A percentile compares a stretch with the other conserved stretches of the same genome.
These are phyloP conservation scores for Brachionichthys hirsutus DNA, from an alignment of 2,113 vertebrate species.

Conservation along the genomic window DNA sequence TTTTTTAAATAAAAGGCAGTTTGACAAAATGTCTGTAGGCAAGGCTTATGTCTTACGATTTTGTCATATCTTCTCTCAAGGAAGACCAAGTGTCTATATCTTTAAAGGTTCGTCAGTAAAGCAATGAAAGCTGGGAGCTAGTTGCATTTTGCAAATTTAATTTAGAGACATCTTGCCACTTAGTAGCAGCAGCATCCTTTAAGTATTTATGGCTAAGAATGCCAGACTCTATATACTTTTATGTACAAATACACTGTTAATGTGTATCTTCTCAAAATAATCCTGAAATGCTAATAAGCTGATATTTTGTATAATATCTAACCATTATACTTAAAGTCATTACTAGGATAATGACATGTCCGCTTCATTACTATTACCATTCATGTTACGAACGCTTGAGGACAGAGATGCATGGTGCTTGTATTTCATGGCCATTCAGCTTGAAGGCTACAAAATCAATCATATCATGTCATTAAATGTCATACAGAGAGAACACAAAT, in stretches of 20 bases:
- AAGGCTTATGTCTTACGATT: too few species aligned
- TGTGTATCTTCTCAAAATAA: neutral
- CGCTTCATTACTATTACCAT: neutral
- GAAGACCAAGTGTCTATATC: neutral
- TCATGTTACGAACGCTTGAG: neutral
- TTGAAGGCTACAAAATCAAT: neutral
- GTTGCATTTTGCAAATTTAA: neutral
- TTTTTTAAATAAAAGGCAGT: constrained; percentile 6
- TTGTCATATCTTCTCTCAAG: neutral
- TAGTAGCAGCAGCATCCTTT: neutral
- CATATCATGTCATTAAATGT: neutral
- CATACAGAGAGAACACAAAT: too few species aligned
- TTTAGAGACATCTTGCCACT: neutral
- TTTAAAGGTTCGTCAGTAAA: neutral
- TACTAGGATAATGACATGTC: too few species aligned
- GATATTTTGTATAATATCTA: too few species aligned
- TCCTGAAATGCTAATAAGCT: neutral
- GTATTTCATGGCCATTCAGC: neutral
- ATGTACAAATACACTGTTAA: neutral
- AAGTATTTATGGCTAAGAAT: neutral
- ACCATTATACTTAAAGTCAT: too few species aligned
- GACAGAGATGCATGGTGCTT: neutral
- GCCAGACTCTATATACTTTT: neutral
- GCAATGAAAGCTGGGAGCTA: neutral
- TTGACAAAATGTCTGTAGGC: neutral